Conservation (phyloP, 2,888 invertebrate genomes). For the Stratiomys singularior region DNA sequence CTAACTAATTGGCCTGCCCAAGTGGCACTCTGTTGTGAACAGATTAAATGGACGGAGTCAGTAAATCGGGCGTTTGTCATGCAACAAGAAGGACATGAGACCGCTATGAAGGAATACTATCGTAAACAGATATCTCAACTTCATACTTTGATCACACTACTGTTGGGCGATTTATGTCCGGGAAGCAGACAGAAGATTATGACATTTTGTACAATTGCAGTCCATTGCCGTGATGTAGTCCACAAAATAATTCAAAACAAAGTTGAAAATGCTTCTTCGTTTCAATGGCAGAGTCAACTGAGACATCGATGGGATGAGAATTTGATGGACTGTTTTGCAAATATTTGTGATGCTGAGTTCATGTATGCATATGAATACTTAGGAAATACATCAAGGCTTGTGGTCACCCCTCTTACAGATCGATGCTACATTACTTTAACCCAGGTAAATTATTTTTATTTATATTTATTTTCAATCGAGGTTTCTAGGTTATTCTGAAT, state of each 20-base stretch:
- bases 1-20: slow-evolving; percentile 93
- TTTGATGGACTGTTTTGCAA: slow-evolving; percentile 84
- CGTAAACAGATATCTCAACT: slow-evolving; percentile 89
- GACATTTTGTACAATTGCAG: slow-evolving; percentile 97
- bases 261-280: slow-evolving; percentile 82
- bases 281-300: slow-evolving; percentile 93
- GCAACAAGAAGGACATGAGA: slow-evolving; percentile 93
- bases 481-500: too few species aligned
- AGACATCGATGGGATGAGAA: slow-evolving; percentile 81
- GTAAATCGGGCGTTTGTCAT: slow-evolving; percentile 89
- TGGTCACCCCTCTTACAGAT: slow-evolving; percentile 95
- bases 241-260: slow-evolving; percentile 85
- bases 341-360: slow-evolving; percentile 96
- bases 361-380: slow-evolving; percentile 93
- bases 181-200: slow-evolving; percentile 95
- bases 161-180: slow-evolving; percentile 83
- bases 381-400: slow-evolving; percentile 92
- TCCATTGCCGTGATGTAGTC: slow-evolving; percentile 94
- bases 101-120: slow-evolving; percentile 91
- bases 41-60: slow-evolving; percentile 97
- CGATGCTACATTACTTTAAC: slow-evolving; percentile 96
- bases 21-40: slow-evolving; percentile 89
- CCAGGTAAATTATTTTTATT: slow-evolving; percentile 68
- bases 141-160: slow-evolving; percentile 80
- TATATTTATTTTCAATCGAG: too few species aligned